A percentile compares a stretch with the other conserved stretches of the same genome.
Conservation (phyloP, 1,140 invertebrate genomes). For the Metaphire vulgaris region DNA sequence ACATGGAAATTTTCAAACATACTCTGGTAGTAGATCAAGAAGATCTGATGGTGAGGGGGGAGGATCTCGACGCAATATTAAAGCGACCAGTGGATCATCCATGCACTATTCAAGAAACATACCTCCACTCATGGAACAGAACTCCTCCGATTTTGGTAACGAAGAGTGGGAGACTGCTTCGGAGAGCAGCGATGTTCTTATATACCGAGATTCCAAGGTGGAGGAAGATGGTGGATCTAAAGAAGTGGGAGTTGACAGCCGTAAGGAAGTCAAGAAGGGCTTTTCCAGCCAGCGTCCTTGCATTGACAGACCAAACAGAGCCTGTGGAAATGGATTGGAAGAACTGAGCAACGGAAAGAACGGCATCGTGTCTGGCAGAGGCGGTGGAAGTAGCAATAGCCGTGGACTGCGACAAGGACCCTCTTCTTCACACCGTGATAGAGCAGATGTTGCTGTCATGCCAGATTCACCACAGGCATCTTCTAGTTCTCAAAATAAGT, state of each 20-base stretch:
- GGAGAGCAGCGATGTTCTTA: constrained; percentile 56
- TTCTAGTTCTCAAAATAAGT: not conserved
- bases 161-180: constrained; percentile 61
- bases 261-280: constrained; percentile 46
- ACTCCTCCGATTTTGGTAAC: constrained; percentile 54
- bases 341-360: not conserved
- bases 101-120: constrained; percentile 32
- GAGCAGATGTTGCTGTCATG: not conserved
- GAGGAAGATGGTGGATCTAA: constrained; percentile 33
- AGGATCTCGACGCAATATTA: constrained; percentile 20
- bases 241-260: not conserved
- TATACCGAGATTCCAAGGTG: constrained; percentile 36
- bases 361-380: not conserved
- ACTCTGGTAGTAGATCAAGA: constrained; percentile 38
- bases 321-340: constrained; percentile 17
- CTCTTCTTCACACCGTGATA: not conserved
- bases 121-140: constrained; percentile 48
- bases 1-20: not conserved
- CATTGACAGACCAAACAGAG: constrained; percentile 45
- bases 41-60: constrained; percentile 40
- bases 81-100: not conserved
- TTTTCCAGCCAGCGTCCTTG: constrained; percentile 50
- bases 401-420: not conserved
- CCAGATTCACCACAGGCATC: not conserved
- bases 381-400: not conserved